Percentiles rank a stretch among this genome's conserved stretches.
These are phyloP conservation scores for Diachrysia chrysitis DNA, from an alignment of 2,888 invertebrate genomes.

Conservation along the genomic window DNA sequence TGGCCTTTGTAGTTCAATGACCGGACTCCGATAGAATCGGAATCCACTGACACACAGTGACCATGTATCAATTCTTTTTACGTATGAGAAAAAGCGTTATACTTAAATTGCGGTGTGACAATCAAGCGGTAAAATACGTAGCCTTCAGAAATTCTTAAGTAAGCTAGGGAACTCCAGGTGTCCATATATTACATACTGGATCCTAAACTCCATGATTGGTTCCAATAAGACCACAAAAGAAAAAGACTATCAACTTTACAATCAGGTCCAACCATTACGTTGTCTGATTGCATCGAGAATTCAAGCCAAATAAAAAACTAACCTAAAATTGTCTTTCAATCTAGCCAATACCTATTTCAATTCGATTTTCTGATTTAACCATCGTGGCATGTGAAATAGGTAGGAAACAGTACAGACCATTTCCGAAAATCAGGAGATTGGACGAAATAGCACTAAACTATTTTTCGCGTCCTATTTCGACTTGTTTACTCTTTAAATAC, in stretches of 20 bases:
- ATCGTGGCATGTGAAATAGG: constrained; percentile 3
- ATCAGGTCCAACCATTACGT: not conserved
- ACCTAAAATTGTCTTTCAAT: constrained; percentile 15
- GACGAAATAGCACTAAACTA: constrained; percentile 31
- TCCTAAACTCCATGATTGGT: not conserved
- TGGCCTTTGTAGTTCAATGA: no score
- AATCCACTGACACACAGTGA: no score
- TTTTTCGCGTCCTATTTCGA: constrained; percentile 43
- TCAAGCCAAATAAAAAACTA: constrained; percentile 4
- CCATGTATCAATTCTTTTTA: no score
- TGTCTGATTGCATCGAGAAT: no score
- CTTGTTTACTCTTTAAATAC: constrained; percentile 45
- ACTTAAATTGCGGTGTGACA: no score
- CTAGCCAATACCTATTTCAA: constrained; percentile 17
- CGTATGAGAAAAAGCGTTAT: no score
- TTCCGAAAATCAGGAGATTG: constrained; percentile 29
- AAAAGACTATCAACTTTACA: not conserved
- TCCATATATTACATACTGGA: no score
- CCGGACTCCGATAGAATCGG: no score
- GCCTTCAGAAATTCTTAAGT: no score
- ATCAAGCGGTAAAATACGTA: no score
- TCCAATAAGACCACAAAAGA: not conserved
- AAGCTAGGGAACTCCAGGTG: no score
- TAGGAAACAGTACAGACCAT: constrained; percentile 6
- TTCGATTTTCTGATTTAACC: constrained; percentile 33